Conservation (phyloP, 2,888 invertebrate species). For the Acanthoscelides obtectus region DNA sequence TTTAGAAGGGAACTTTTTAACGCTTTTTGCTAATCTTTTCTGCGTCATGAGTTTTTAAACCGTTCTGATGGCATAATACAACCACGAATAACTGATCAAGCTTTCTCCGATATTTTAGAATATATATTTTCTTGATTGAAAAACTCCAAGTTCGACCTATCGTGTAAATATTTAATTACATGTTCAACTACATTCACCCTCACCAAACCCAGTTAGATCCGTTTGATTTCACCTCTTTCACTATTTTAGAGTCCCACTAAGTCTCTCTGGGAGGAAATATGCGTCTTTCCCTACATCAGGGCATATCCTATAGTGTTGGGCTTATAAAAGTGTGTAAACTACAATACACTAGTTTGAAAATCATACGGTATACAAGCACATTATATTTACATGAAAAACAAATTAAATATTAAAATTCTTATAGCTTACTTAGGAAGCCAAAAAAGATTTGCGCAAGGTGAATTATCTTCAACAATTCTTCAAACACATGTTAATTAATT, state of each 20-base stretch:
- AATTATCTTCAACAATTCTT: no score
- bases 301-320: neutral
- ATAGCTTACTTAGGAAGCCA: no score
- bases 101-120: neutral
- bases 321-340: neutral
- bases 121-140: neutral
- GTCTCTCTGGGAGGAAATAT: slow-evolving; percentile 45
- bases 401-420: no score
- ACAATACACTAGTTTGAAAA: neutral
- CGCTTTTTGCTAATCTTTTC: no score
- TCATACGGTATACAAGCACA: neutral
- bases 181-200: neutral
- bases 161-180: neutral
- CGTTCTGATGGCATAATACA: no score
- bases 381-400: slow-evolving; percentile 2
- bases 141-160: neutral
- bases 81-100: no score
- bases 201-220: slow-evolving; percentile 8
- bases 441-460: no score
- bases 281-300: slow-evolving; percentile 43
- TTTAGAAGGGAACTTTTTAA: no score
- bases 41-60: no score
- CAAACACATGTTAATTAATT: no score
- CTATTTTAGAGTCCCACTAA: slow-evolving; percentile 32
- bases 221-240: slow-evolving; percentile 32